Conservation (phyloP, 1,140 invertebrate species). For the Thaumetopoea pityocampa region DNA sequence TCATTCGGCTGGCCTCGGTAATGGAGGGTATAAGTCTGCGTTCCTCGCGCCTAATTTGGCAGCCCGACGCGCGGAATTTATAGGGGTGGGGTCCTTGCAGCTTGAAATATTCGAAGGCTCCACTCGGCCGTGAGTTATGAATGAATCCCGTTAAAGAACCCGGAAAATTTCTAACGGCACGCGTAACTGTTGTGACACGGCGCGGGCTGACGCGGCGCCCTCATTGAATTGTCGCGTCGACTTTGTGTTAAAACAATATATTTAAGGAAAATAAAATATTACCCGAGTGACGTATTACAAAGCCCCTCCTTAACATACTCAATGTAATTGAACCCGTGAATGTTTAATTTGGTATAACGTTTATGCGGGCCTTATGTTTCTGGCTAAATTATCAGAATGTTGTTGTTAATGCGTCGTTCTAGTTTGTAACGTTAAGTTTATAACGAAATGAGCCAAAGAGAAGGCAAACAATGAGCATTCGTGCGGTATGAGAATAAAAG, state of each 20-base stretch:
- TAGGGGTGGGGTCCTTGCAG: conserved; percentile 53
- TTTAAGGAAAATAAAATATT: no score
- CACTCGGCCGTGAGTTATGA: conserved; percentile 73
- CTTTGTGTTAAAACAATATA: conserved; percentile 2
- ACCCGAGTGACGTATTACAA: no score
- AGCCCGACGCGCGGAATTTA: conserved; percentile 72
- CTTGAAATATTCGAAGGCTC: conserved; percentile 73
- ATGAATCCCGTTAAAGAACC: conserved; percentile 73
- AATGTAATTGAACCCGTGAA: conserved; percentile 8
- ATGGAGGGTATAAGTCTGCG: conserved; percentile 41
- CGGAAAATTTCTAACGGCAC: conserved; percentile 71
- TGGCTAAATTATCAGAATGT: conserved; percentile 9
- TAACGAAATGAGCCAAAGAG: conserved; percentile 3
- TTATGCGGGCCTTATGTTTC: neutral
- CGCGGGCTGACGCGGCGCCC: conserved; percentile 22
- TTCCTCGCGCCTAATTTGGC: conserved; percentile 73
- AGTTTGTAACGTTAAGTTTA: neutral
- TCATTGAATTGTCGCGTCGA: conserved; percentile 7
- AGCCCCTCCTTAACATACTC: conserved; percentile 1
- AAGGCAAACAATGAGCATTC: conserved; percentile 17
- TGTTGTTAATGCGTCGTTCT: neutral
- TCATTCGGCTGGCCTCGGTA: conserved; percentile 30
- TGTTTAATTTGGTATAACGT: conserved; percentile 7
- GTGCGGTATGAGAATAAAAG: conserved; percentile 25
- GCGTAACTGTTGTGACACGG: conserved; percentile 32